Base-by-base conservation (phyloP, 2,113 vertebrate species). In the Fulmarus glacialis region DNA sequence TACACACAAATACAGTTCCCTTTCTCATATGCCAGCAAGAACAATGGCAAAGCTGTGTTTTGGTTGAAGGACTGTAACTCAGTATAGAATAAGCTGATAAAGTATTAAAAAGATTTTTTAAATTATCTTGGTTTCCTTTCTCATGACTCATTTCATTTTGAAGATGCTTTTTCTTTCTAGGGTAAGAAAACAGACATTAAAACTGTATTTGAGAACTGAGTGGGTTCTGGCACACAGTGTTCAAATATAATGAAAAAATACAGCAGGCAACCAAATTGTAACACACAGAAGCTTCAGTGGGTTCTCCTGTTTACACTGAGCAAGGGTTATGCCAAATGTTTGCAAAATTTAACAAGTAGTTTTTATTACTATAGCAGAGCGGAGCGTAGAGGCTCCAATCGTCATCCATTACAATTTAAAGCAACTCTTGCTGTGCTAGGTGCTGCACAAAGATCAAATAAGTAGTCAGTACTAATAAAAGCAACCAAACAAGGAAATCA, bases 191-290 rank as follows among this genome's bases (percentile, higher is more conserved):
- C 0, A 43, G 66, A 43, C 66, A 64, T 93, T 79, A 60, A 87
- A 93, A 43, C 20, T 42, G 36, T 53, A 34, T 43, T 86, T 59
- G 70, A 86, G 56, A 79, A 74, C 9, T 12, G 56, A 56, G 45
- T 52, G 36, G 9, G 42, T 87, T 92, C 83, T 67, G 89, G 89
- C 38, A 64, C 52, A 53, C 42, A 38, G 18, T 6, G 6, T 62
- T 82, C 83, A 67, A 29, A 42, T 11, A 8, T 34, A 71, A 94
- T 72, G 70, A 68, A 94, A 93, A 95, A 64, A 82, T 79, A 36
- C 30, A 84, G 38, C 80, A 73, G 29, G 27, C 10, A 87, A 38
- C 47, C 30, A 8, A 78, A 70, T 2, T 38, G 36, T 7, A 55
- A 59, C 68, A 38, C 74, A 27, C 36, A 45, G 42, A 89, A 63